Evolutionary conservation across 1,140 invertebrate genomes (phyloP).

Genomic region (Harlomillsia oculata): DNA sequence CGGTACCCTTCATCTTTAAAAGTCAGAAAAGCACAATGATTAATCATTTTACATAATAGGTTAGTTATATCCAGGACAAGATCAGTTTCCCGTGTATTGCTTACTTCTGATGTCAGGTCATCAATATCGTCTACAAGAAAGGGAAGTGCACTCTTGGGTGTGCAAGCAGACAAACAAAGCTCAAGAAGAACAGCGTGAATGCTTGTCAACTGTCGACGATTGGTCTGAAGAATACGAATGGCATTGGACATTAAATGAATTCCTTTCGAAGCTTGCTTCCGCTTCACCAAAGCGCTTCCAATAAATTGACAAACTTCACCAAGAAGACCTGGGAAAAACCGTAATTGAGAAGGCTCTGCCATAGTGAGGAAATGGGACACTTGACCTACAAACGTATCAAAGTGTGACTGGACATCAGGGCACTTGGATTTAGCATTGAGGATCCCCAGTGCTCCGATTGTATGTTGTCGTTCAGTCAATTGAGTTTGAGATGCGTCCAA

Average conservation of each 20-base stretch:
- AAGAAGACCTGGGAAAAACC: constrained; percentile 58
- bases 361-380: constrained; percentile 42
- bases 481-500: constrained; percentile 13
- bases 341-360: constrained; percentile 66
- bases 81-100: too few relatives aligned
- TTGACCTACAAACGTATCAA: constrained; percentile 41
- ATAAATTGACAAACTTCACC: constrained; percentile 77
- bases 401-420: constrained; percentile 31
- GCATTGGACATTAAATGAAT: constrained; percentile 73
- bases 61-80: too few relatives aligned
- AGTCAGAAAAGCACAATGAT: constrained; percentile 1
- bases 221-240: constrained; percentile 77
- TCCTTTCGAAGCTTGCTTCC: constrained; percentile 67
- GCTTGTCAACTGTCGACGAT: constrained; percentile 79
- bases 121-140: constrained; percentile 85
- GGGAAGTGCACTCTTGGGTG: constrained; percentile 80
- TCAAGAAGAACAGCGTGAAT: constrained; percentile 89
- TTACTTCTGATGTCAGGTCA: constrained; percentile 73
- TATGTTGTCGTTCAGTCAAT: constrained; percentile 8
- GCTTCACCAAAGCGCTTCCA: constrained; percentile 64
- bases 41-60: constrained; percentile 16
- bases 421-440: constrained; percentile 27
- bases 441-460: constrained; percentile 19
- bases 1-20: constrained; percentile 48
- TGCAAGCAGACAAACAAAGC: constrained; percentile 80